Evolutionary conservation across 2,888 invertebrate species (phyloP).

Genomic region (Aleiodes testaceus): DNA sequence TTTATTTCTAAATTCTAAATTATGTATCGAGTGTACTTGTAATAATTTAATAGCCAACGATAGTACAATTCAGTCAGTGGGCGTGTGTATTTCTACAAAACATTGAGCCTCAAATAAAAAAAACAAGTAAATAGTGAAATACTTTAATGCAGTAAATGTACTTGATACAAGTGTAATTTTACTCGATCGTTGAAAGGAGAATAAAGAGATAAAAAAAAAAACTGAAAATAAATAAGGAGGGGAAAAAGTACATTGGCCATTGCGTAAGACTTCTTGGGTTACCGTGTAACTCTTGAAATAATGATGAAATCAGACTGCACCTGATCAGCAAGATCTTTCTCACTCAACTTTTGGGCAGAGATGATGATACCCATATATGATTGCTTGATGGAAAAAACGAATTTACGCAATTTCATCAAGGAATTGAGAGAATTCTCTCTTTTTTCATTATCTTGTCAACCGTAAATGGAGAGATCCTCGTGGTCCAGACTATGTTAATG

Average conservation of each 20-base stretch:
- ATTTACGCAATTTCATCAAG: constrained; percentile 24
- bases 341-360: no score
- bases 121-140: neutral
- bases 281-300: constrained; percentile 11
- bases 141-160: neutral
- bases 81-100: constrained; percentile 20
- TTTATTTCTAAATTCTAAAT: neutral
- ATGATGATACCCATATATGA: constrained; percentile 17
- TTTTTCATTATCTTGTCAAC: neutral
- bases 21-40: neutral
- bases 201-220: constrained; percentile 21
- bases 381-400: neutral
- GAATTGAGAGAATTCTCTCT: constrained; percentile 8
- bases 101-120: constrained; percentile 8
- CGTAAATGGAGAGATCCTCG: constrained; percentile 16
- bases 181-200: constrained; percentile 30
- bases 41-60: constrained; percentile 22
- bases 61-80: neutral
- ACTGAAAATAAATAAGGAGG: neutral
- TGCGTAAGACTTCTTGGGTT: constrained; percentile 7
- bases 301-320: constrained; percentile 23
- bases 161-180: constrained; percentile 14
- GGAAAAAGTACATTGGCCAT: no score
- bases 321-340: constrained; percentile 7
- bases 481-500: constrained; percentile 57